Percentiles rank a stretch among this genome's conserved stretches.
Conservation (phyloP, 2,797 vertebrate genomes). For the Synaphobranchus kaupii region DNA sequence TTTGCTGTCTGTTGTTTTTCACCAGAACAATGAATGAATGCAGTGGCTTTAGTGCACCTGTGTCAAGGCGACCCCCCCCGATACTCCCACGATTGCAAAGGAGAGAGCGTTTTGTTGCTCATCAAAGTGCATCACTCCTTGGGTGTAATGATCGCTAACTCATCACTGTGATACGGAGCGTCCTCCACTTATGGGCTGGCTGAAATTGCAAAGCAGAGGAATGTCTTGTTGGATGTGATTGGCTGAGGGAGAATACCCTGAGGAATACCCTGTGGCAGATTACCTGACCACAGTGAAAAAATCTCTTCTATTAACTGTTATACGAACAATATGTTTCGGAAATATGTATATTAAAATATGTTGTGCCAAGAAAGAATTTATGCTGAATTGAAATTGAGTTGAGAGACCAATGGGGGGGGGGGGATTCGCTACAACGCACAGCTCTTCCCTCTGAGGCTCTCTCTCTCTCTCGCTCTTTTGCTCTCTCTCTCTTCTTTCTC, state of each 20-base stretch:
- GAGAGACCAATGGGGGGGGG: no score
- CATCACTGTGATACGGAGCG: not conserved
- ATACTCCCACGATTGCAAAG: not conserved
- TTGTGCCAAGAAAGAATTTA: no score
- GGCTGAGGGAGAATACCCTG: not conserved
- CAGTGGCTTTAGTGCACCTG: not conserved
- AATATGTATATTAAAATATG: no score
- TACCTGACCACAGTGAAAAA: no score
- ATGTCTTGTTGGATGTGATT: slow-evolving; percentile 2
- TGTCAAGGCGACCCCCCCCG: not conserved
- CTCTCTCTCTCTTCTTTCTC: not conserved
- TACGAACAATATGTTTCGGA: no score
- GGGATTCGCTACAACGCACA: no score
- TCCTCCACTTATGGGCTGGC: not conserved
- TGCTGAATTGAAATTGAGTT: no score
- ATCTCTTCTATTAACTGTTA: no score
- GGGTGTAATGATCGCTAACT: not conserved
- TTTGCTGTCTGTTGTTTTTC: not conserved
- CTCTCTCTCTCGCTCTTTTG: no score
- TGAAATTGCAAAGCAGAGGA: slow-evolving; percentile 8
- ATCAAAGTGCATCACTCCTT: not conserved
- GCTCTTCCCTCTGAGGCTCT: no score
- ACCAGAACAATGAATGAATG: not conserved
- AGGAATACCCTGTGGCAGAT: no score
- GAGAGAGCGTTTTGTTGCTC: not conserved